Evolutionary conservation across 2,797 vertebrate species (phyloP).

Genomic region (Cheirogaleus major): DNA sequence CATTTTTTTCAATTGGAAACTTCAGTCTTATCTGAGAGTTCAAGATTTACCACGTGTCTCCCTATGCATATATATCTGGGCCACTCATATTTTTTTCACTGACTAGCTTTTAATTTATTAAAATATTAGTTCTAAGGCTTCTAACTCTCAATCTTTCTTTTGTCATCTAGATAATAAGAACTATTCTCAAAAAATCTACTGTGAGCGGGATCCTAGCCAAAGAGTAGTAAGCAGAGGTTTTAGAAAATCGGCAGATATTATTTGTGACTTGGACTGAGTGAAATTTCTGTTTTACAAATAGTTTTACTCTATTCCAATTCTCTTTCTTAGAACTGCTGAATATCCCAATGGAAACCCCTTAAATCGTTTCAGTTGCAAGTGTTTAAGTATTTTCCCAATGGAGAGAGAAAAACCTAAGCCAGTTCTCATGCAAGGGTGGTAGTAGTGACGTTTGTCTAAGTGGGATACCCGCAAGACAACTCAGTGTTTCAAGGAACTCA

Average conservation of each 20-base stretch:
- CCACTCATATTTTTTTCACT: background rate
- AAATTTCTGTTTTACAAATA: background rate
- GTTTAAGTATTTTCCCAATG: background rate
- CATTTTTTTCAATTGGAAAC: background rate
- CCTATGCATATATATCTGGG: background rate
- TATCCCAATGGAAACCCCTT: background rate
- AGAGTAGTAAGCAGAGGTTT: background rate
- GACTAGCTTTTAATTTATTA: conserved; percentile 43
- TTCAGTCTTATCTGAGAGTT: background rate
- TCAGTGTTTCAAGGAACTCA: background rate
- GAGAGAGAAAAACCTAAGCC: background rate
- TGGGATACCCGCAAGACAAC: background rate
- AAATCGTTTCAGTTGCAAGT: background rate
- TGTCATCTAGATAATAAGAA: conserved; percentile 21
- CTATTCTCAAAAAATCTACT: conserved; percentile 1
- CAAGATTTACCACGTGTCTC: background rate
- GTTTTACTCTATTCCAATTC: background rate
- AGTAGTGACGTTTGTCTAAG: background rate
- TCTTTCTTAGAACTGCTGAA: conserved; percentile 5
- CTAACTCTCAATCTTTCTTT: background rate
- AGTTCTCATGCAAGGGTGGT: background rate
- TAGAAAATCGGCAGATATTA: background rate
- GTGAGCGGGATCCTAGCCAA: background rate
- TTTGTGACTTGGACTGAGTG: background rate
- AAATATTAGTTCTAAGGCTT: background rate